phyloP scores from a whole-genome alignment of 1,140 invertebrate species.

The Meteorus sp. region DNA sequence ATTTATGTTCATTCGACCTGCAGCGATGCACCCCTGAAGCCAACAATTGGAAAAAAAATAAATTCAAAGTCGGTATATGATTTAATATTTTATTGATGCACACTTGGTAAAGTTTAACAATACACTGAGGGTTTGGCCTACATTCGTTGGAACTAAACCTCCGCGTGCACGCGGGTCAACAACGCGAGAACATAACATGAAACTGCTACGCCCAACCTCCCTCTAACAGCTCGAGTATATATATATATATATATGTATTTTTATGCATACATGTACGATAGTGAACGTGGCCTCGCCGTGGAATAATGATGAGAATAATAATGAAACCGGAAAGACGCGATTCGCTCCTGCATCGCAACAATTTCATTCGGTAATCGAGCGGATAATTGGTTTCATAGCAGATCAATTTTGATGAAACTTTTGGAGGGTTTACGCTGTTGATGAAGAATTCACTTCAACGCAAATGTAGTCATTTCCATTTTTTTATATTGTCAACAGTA shows the following conservation, averaged over 20 bases:
- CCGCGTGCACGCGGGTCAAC: slow-evolving; percentile 6
- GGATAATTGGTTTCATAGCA: not conserved
- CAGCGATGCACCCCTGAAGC: not conserved
- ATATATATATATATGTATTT: too few relatives aligned
- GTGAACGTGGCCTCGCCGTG: not conserved
- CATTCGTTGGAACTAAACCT: slow-evolving; percentile 8
- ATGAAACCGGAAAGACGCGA: slow-evolving; percentile 6
- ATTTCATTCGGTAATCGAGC: not conserved
- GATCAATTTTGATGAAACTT: not conserved
- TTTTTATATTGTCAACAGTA: too few relatives aligned
- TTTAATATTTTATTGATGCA: slow-evolving; percentile 20
- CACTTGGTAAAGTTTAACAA: slow-evolving; percentile 16
- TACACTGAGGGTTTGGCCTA: slow-evolving; percentile 15
- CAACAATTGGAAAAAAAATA: not conserved
- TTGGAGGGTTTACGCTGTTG: too few relatives aligned
- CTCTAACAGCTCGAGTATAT: too few relatives aligned
- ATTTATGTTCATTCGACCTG: too few relatives aligned
- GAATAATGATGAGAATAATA: slow-evolving; percentile 2
- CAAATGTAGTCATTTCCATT: too few relatives aligned
- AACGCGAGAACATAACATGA: not conserved
- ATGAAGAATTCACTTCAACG: too few relatives aligned
- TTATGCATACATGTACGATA: too few relatives aligned
- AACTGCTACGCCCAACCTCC: not conserved
- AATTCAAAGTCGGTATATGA: not conserved
- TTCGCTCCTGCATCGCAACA: not conserved